Evolutionary conservation across 2,113 vertebrate genomes (phyloP).

Genomic region (Natator depressus): DNA sequence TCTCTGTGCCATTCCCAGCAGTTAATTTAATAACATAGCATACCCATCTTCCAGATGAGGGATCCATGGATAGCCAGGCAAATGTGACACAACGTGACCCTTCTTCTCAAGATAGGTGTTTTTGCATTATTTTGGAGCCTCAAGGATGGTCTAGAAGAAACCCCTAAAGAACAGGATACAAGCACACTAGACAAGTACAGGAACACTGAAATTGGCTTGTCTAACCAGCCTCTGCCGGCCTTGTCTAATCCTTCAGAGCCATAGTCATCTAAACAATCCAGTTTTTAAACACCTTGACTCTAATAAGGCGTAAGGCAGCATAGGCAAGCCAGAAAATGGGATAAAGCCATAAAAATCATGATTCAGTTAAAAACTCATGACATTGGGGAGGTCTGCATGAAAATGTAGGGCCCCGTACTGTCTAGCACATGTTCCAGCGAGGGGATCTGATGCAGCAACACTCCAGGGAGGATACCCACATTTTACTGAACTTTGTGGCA

Average conservation of each 20-base stretch:
- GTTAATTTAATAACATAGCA: background rate
- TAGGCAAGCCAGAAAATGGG: background rate
- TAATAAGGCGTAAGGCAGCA: background rate
- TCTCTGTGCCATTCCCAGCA: background rate
- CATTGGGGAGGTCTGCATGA: background rate
- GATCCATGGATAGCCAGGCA: background rate
- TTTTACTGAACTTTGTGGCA: background rate
- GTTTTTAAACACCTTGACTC: background rate
- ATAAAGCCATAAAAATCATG: background rate
- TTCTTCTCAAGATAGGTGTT: background rate
- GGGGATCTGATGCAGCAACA: background rate
- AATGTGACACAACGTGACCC: background rate
- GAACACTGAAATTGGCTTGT: background rate
- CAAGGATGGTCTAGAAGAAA: background rate
- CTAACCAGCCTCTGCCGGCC: background rate
- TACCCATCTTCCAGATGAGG: background rate
- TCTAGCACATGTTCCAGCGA: background rate
- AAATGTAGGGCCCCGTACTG: background rate
- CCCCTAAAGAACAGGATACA: background rate
- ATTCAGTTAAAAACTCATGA: conserved; percentile 43
- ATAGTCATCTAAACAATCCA: background rate
- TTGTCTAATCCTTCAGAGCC: background rate
- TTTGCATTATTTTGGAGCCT: background rate
- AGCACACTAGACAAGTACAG: background rate
- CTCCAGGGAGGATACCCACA: background rate